A percentile compares a stretch with the other conserved stretches of the same genome.
Conservation (phyloP, 2,797 vertebrate genomes). For the Tokudaia muenninki region DNA sequence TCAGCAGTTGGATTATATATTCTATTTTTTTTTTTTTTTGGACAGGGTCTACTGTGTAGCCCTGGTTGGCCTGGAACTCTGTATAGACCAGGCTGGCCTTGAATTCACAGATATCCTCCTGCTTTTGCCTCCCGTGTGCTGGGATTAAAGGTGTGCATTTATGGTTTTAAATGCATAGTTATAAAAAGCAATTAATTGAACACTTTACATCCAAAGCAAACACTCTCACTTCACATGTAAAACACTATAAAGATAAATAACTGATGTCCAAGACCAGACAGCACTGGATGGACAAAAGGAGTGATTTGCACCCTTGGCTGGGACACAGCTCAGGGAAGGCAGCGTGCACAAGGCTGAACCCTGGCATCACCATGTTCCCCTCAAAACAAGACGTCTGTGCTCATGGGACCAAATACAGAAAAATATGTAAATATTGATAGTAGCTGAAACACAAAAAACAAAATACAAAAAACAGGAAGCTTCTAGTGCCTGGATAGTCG, state of each 20-base stretch:
- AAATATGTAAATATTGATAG: conserved; percentile 4
- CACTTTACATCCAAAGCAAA: conserved; percentile 35
- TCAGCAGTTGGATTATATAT: neutral
- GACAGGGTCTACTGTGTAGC: neutral
- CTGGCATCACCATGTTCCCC: too few species aligned
- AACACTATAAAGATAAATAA: conserved; percentile 36
- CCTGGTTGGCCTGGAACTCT: neutral
- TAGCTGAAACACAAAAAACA: neutral
- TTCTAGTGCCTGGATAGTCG: conserved; percentile 29
- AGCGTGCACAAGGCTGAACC: neutral
- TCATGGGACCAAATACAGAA: conserved; percentile 20
- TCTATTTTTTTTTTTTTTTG: neutral
- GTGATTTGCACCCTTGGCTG: neutral
- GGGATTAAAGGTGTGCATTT: neutral
- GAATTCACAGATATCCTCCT: neutral
- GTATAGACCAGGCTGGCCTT: neutral
- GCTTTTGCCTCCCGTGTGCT: neutral
- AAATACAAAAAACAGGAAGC: neutral
- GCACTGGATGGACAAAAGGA: neutral
- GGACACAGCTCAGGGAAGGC: neutral
- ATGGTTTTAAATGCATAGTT: neutral
- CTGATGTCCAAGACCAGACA: conserved; percentile 37
- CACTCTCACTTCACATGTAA: neutral
- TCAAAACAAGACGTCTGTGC: neutral
- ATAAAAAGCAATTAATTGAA: conserved; percentile 47